These are phyloP conservation scores for Piscicola geometra DNA, from an alignment of 2,888 invertebrate genomes.

Conservation along the genomic window DNA sequence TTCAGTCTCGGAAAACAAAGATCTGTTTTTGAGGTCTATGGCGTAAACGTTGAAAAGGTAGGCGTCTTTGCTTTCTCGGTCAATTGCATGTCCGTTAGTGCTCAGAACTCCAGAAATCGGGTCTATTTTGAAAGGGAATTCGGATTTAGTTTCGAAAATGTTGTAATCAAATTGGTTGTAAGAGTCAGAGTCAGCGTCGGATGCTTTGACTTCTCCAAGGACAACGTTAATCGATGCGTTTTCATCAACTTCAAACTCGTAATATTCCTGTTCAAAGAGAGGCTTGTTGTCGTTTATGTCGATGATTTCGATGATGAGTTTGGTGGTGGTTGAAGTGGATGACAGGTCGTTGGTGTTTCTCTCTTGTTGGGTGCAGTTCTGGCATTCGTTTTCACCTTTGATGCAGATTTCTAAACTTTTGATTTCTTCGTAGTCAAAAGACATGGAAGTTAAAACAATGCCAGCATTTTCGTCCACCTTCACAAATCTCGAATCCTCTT, in stretches of 20 bases:
- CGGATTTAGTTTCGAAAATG: not conserved
- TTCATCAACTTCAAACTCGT: slow-evolving; percentile 69
- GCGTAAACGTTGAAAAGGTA: not conserved
- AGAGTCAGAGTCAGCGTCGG: slow-evolving; percentile 10
- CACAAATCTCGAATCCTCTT: slow-evolving; percentile 67
- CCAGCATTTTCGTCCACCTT: slow-evolving; percentile 65
- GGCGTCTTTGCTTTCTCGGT: not conserved
- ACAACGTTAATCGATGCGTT: slow-evolving; percentile 56
- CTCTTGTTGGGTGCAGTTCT: not conserved
- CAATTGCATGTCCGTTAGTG: not conserved
- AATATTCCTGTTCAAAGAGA: slow-evolving; percentile 55
- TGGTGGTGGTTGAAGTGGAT: slow-evolving; percentile 21
- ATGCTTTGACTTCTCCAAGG: slow-evolving; percentile 14
- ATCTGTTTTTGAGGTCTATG: not conserved
- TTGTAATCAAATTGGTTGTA: slow-evolving; percentile 5
- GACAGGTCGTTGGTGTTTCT: slow-evolving; percentile 36
- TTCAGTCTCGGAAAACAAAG: not conserved
- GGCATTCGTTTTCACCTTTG: slow-evolving; percentile 7
- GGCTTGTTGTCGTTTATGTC: slow-evolving; percentile 42
- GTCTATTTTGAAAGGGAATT: slow-evolving; percentile 13
- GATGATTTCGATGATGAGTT: slow-evolving; percentile 36
- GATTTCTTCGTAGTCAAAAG: slow-evolving; percentile 83
- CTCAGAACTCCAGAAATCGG: slow-evolving; percentile 6
- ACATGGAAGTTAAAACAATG: slow-evolving; percentile 70
- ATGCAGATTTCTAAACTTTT: slow-evolving; percentile 85